phyloP scores from a whole-genome alignment of 2,797 vertebrate genomes.

The Urophycis tenuis region DNA sequence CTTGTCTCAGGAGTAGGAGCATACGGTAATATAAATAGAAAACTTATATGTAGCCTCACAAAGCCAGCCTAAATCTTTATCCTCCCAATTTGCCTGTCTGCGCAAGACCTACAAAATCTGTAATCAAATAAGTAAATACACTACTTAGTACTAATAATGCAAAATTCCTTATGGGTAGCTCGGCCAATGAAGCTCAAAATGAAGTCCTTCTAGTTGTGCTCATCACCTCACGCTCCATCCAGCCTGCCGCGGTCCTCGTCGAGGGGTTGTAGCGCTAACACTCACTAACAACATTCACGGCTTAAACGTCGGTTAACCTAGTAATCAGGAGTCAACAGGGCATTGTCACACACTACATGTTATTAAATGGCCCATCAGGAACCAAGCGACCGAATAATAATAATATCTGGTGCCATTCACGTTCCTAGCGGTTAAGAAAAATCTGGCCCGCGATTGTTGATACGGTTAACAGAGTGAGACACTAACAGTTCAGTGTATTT shows the following conservation, averaged over 20 bases:
- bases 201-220: background rate
- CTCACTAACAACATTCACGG: background rate
- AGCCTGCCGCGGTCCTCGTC: background rate
- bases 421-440: background rate
- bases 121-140: background rate
- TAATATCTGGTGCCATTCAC: background rate
- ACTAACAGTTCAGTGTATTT: no score
- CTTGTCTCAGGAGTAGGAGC: background rate
- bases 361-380: background rate
- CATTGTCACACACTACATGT: background rate
- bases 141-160: no score
- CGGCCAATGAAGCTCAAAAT: background rate
- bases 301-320: background rate
- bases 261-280: background rate
- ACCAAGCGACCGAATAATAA: conserved; percentile 1
- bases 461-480: background rate
- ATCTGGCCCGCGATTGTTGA: background rate
- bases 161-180: background rate
- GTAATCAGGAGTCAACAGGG: background rate
- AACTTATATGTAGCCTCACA: background rate
- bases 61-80: background rate
- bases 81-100: no score
- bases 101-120: background rate
- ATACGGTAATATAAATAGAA: background rate
- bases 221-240: background rate